These are phyloP conservation scores for Lagorchestes hirsutus DNA, from an alignment of 2,797 vertebrate species.

Conservation along the genomic window DNA sequence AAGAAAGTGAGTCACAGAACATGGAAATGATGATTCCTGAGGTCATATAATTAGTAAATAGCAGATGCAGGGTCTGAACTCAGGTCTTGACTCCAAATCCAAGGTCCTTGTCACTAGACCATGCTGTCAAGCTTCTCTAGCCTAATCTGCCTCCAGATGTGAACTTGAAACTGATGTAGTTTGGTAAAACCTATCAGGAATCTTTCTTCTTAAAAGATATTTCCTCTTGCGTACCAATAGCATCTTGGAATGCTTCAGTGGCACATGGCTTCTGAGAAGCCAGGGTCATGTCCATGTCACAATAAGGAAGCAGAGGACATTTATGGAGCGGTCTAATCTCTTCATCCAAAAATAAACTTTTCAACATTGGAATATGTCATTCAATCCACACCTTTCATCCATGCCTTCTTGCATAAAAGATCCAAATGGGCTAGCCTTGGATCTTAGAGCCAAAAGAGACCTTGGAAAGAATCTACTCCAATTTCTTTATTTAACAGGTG, in stretches of 20 bases:
- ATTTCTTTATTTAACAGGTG: neutral
- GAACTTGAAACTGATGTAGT: neutral
- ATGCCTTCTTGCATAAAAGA: neutral
- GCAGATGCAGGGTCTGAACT: neutral
- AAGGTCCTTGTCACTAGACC: neutral
- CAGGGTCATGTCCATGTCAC: neutral
- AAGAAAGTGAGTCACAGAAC: neutral
- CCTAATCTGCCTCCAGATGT: neutral
- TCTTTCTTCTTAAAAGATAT: neutral
- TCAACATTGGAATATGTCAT: neutral
- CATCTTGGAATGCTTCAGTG: neutral
- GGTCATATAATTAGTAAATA: neutral
- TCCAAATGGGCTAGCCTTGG: neutral
- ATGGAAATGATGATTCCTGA: neutral
- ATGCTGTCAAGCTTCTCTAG: neutral
- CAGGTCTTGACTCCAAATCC: neutral
- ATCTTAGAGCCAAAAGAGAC: neutral
- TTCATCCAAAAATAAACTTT: neutral
- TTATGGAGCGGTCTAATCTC: neutral
- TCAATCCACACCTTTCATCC: neutral
- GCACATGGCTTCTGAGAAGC: neutral
- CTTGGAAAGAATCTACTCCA: neutral
- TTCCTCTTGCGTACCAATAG: neutral
- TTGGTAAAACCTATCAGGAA: neutral
- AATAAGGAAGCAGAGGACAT: neutral